A percentile compares a stretch with the other conserved stretches of the same genome.
These are phyloP conservation scores for Aspiorhynchus laticeps DNA, from an alignment of 2,113 vertebrate genomes.

Conservation along the genomic window DNA sequence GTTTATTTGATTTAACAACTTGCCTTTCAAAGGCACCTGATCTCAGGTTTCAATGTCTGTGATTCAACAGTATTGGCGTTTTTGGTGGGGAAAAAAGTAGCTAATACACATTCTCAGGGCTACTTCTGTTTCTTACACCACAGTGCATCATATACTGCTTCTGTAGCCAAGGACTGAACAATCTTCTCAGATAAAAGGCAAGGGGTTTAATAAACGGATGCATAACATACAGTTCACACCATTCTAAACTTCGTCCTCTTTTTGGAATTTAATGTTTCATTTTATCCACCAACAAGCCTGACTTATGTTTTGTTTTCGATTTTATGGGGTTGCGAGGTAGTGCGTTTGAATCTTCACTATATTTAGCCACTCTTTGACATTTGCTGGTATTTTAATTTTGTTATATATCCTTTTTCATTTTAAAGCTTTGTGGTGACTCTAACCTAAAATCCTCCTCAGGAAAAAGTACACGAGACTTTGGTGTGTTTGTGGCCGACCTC, in stretches of 20 bases:
- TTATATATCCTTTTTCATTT: conserved; percentile 27
- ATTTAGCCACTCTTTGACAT: conserved; percentile 8
- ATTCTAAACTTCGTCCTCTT: not conserved
- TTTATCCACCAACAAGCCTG: not conserved
- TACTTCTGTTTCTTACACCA: conserved; percentile 26
- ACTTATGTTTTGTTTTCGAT: not conserved
- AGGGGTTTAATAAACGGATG: not conserved
- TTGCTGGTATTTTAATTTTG: conserved; percentile 19
- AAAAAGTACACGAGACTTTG: conserved; percentile 33
- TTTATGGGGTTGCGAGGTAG: conserved; percentile 8
- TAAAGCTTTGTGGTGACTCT: conserved; percentile 31
- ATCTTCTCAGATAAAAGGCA: not conserved
- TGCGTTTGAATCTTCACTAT: not conserved
- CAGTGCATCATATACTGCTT: not conserved
- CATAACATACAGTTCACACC: not conserved
- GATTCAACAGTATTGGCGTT: conserved; percentile 5
- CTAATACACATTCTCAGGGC: conserved; percentile 42
- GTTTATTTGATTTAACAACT: conserved; percentile 13
- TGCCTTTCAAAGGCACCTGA: conserved; percentile 20
- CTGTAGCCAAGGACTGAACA: not conserved
- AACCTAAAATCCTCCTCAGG: conserved; percentile 22
- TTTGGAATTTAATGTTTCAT: not conserved
- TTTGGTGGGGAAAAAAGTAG: not conserved
- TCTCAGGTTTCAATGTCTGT: conserved; percentile 37
- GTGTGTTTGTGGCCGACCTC: not conserved